Conservation (phyloP, 2,113 vertebrate species). For the Ramphastos sulfuratus region DNA sequence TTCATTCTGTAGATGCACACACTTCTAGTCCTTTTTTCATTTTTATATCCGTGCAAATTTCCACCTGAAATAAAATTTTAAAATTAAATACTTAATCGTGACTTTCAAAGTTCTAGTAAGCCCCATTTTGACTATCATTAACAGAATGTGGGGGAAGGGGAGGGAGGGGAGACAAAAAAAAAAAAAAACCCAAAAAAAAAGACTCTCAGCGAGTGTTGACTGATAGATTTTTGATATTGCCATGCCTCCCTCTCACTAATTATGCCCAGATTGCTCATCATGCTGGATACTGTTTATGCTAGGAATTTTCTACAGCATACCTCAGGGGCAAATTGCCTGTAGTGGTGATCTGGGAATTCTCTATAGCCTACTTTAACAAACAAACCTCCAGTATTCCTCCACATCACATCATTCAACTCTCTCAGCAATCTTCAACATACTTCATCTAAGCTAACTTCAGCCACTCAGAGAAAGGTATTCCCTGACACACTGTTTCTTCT, state of each 20-base stretch:
- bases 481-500: not conserved
- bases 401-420: not conserved
- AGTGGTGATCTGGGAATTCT: slow-evolving; percentile 54
- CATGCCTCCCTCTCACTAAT: slow-evolving; percentile 46
- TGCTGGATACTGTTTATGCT: slow-evolving; percentile 53
- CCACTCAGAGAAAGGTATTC: not conserved
- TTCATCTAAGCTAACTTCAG: not conserved
- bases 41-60: not conserved
- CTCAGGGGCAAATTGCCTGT: slow-evolving; percentile 58
- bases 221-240: slow-evolving; percentile 58
- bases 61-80: slow-evolving; percentile 6
- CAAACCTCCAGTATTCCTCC: slow-evolving; percentile 38
- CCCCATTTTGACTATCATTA: not conserved
- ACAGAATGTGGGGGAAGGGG: not conserved
- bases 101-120: slow-evolving; percentile 6
- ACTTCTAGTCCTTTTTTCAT: not conserved
- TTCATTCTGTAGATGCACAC: not conserved
- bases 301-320: slow-evolving; percentile 63
- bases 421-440: not conserved
- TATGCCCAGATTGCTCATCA: slow-evolving; percentile 68
- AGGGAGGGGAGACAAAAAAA: too few species aligned
- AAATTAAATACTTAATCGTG: not conserved
- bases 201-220: slow-evolving; percentile 32
- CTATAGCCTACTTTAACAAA: slow-evolving; percentile 41
- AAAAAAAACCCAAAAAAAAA: not conserved